Conservation (phyloP, 2,888 invertebrate genomes). For the Perdita meconis region DNA sequence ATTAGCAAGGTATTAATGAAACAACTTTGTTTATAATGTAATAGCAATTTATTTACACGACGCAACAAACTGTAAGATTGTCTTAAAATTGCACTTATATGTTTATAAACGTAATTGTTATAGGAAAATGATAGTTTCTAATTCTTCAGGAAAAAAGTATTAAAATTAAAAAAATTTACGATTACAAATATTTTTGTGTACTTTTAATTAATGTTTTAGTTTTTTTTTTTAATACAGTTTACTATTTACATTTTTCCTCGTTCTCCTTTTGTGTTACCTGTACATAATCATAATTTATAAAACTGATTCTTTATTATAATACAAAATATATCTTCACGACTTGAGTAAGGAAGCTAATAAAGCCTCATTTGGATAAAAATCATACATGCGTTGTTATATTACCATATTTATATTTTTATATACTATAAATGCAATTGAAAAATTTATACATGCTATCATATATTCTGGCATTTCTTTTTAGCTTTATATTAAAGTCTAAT, state of each 20-base stretch:
- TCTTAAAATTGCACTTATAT: constrained; percentile 75
- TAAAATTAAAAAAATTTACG: constrained; percentile 39
- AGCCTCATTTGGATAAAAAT: constrained; percentile 57
- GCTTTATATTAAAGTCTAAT: constrained; percentile 43
- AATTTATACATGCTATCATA: constrained; percentile 43
- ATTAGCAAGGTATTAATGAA: constrained; percentile 40
- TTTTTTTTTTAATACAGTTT: constrained; percentile 37
- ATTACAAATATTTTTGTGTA: constrained; percentile 35
- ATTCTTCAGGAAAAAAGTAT: constrained; percentile 55
- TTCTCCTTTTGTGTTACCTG: constrained; percentile 2
- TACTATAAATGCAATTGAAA: constrained; percentile 50
- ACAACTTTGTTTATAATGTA: constrained; percentile 58
- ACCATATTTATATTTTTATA: constrained; percentile 52
- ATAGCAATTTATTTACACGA: constrained; percentile 73
- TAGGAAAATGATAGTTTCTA: too few relatives aligned
- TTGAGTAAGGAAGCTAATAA: constrained; percentile 56
- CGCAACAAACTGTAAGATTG: constrained; percentile 79
- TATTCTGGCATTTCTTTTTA: constrained; percentile 40
- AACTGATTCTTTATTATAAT: constrained; percentile 43
- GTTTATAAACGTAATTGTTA: constrained; percentile 71
- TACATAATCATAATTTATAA: constrained; percentile 31
- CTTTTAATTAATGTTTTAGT: constrained; percentile 58
- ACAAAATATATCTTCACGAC: constrained; percentile 61
- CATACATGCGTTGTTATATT: constrained; percentile 65
- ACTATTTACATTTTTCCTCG: constrained; percentile 37